phyloP scores from a whole-genome alignment of 2,113 vertebrate species.

The Cnemophilus loriae region DNA sequence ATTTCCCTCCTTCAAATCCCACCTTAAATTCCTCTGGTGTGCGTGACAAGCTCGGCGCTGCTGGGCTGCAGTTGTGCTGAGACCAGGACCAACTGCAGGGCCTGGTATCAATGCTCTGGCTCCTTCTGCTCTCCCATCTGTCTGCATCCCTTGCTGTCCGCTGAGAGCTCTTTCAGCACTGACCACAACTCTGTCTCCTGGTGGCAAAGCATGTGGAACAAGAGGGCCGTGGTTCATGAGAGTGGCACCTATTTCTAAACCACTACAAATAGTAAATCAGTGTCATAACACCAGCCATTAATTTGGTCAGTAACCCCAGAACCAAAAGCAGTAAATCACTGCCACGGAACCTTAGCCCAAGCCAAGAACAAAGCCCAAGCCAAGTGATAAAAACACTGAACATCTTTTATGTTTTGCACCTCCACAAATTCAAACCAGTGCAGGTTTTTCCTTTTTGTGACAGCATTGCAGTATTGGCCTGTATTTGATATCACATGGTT shows the following conservation, averaged over 20 bases:
- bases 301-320: background rate
- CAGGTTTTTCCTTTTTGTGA: background rate
- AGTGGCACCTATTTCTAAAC: background rate
- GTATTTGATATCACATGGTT: background rate
- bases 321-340: background rate
- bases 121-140: background rate
- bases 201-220: background rate
- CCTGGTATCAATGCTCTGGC: accelerated
- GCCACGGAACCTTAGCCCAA: background rate
- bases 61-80: background rate
- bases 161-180: background rate
- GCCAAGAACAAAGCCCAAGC: background rate
- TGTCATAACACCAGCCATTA: background rate
- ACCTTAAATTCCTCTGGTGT: background rate
- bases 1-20: background rate
- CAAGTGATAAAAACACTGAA: background rate
- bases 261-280: background rate
- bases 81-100: background rate
- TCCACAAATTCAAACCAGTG: background rate
- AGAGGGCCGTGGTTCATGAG: background rate
- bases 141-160: background rate
- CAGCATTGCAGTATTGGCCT: background rate
- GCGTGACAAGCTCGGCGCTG: accelerated
- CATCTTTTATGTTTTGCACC: background rate
- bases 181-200: background rate